phyloP scores from a whole-genome alignment of 2,888 invertebrate genomes.

The Drosophila prostipennis region DNA sequence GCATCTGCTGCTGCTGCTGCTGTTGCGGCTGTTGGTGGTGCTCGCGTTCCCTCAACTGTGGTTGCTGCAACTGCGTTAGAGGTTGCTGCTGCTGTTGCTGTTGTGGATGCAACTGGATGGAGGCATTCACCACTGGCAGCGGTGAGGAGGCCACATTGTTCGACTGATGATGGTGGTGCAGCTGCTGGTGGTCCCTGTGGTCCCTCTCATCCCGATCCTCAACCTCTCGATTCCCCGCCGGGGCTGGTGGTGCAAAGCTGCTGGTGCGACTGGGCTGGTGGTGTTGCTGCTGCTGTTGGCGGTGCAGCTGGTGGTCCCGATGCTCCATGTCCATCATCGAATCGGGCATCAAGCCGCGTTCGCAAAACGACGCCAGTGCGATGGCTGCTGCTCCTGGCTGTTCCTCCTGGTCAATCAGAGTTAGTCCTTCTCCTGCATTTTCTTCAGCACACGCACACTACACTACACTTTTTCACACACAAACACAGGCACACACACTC shows the following conservation, averaged over 20 bases:
- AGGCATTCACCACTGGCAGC: conserved; percentile 27
- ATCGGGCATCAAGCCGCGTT: conserved; percentile 76
- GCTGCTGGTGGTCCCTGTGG: conserved; percentile 44
- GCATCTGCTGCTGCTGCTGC: conserved; percentile 15
- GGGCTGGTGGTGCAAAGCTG: conserved; percentile 52
- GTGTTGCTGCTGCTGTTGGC: conserved; percentile 70
- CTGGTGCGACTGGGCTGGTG: conserved; percentile 58
- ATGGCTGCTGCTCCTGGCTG: conserved; percentile 48
- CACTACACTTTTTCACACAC: conserved; percentile 15
- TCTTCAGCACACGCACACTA: conserved; percentile 8
- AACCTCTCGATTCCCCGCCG: conserved; percentile 16
- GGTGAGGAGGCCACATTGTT: conserved; percentile 29
- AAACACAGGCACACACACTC: conserved; percentile 17
- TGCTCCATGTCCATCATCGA: conserved; percentile 80
- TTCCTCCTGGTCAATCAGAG: conserved; percentile 40
- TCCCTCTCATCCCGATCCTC: conserved; percentile 39
- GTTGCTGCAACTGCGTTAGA: conserved; percentile 57
- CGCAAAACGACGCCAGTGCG: conserved; percentile 75
- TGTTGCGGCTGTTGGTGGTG: conserved; percentile 45
- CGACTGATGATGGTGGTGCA: conserved; percentile 39
- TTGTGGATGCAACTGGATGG: conserved; percentile 25
- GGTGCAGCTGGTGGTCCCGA: conserved; percentile 71
- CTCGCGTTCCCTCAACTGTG: conserved; percentile 58
- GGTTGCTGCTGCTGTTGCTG: conserved; percentile 28
- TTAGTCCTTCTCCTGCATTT: conserved; percentile 14